Evolutionary conservation across 2,888 invertebrate genomes (phyloP).

Genomic region (Mimas tiliae): DNA sequence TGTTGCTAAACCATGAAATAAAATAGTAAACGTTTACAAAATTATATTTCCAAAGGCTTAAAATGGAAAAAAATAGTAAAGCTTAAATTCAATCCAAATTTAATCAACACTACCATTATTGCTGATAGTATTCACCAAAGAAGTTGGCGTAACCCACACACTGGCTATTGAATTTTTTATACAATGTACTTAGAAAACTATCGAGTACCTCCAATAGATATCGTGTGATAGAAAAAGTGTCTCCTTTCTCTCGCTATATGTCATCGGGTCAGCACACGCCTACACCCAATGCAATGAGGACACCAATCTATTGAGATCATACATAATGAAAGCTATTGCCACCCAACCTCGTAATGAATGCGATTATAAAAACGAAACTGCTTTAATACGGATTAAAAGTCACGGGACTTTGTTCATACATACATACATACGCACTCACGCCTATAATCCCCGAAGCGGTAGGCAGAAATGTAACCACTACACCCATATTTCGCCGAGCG

Average conservation of each 20-base stretch:
- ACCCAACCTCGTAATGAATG: slow-evolving; percentile 28
- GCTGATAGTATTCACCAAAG: not conserved
- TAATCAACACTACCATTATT: not conserved
- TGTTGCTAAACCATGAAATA: too few species aligned
- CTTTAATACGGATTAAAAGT: too few species aligned
- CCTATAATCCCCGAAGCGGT: too few species aligned
- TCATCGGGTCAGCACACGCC: slow-evolving; percentile 39
- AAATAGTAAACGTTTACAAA: too few species aligned
- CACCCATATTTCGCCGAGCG: too few species aligned
- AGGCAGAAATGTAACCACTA: too few species aligned
- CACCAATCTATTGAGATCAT: slow-evolving; percentile 25
- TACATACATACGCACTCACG: too few species aligned
- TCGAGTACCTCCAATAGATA: not conserved
- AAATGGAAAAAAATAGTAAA: not conserved
- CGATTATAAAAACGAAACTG: slow-evolving; percentile 25
- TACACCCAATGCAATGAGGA: slow-evolving; percentile 41
- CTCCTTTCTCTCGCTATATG: slow-evolving; percentile 33
- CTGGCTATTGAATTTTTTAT: not conserved
- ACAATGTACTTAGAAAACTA: not conserved
- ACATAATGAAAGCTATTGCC: slow-evolving; percentile 25
- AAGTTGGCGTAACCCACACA: not conserved
- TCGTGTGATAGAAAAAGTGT: slow-evolving; percentile 16
- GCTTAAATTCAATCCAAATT: not conserved
- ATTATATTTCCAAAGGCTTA: not conserved
- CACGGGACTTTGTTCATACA: too few species aligned